Evolutionary conservation across 2,797 vertebrate genomes (phyloP).

Genomic region (Epinephelus awoara): DNA sequence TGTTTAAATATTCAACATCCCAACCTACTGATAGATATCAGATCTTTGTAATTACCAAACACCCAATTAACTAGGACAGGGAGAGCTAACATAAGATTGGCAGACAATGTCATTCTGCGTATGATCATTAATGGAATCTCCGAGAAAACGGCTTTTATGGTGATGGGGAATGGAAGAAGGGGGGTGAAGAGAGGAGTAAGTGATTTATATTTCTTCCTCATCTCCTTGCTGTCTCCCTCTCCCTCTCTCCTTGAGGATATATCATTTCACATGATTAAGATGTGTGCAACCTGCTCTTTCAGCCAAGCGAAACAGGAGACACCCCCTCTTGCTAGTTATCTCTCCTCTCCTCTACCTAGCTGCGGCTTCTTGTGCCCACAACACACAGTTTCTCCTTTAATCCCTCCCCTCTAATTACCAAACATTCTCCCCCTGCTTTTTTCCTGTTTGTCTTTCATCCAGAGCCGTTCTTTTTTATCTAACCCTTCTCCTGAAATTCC

Average conservation of each 20-base stretch:
- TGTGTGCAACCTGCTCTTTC: constrained; percentile 59
- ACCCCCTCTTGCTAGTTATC: constrained; percentile 44
- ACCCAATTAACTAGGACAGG: constrained; percentile 56
- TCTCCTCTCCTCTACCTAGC: constrained; percentile 18
- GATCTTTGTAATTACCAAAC: constrained; percentile 65
- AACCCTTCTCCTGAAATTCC: not conserved
- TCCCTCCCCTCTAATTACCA: constrained; percentile 60
- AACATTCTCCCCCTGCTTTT: not conserved
- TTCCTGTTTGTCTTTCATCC: constrained; percentile 27
- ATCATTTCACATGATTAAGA: constrained; percentile 74
- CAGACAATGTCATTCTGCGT: constrained; percentile 42
- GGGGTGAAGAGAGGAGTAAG: not conserved
- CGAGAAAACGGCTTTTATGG: constrained; percentile 53
- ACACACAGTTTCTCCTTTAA: constrained; percentile 29
- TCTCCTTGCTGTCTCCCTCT: constrained; percentile 42
- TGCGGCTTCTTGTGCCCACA: constrained; percentile 2
- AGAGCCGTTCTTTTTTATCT: constrained; percentile 21
- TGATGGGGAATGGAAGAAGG: constrained; percentile 15
- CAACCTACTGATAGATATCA: constrained; percentile 57
- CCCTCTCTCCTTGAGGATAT: constrained; percentile 57
- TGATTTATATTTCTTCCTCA: constrained; percentile 59
- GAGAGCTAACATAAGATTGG: constrained; percentile 46
- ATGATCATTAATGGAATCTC: constrained; percentile 56
- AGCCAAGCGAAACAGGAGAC: constrained; percentile 59
- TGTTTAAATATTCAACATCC: constrained; percentile 74